Evolutionary conservation across 2,797 vertebrate species (phyloP).

Genomic region (Gymnoscopelus braueri): DNA sequence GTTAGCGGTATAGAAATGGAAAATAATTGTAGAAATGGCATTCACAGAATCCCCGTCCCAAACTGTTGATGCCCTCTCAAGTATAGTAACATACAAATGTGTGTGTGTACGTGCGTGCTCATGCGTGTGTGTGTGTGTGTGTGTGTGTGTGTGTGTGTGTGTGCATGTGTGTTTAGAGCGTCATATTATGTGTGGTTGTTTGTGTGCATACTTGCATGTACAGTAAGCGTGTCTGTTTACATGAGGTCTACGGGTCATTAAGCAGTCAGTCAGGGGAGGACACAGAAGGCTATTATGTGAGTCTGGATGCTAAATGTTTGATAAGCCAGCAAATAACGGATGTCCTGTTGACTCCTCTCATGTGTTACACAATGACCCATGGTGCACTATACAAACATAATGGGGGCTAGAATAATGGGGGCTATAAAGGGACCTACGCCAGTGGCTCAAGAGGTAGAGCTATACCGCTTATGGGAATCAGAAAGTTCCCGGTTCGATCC

Average conservation of each 20-base stretch:
- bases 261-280: constrained; percentile 58
- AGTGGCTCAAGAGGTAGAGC: no score
- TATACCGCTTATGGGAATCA: no score
- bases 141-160: not conserved
- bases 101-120: constrained; percentile 10
- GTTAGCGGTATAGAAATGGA: no score
- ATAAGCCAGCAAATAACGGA: constrained; percentile 55
- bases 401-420: no score
- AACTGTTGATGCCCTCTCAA: no score
- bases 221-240: constrained; percentile 9
- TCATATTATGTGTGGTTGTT: constrained; percentile 9
- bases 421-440: no score
- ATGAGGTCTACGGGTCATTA: constrained; percentile 55
- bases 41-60: no score
- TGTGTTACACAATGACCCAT: constrained; percentile 6
- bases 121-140: constrained; percentile 3
- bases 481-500: no score
- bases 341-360: constrained; percentile 53
- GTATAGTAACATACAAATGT: not conserved
- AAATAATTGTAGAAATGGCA: no score
- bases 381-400: no score
- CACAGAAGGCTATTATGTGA: constrained; percentile 55
- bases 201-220: constrained; percentile 7
- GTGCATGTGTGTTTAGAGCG: constrained; percentile 6
- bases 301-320: constrained; percentile 65